Evolutionary conservation across 2,113 vertebrate genomes (phyloP), one percentile per base, ranked within the genome.

Genomic region (Ammodytes dubius): DNA sequence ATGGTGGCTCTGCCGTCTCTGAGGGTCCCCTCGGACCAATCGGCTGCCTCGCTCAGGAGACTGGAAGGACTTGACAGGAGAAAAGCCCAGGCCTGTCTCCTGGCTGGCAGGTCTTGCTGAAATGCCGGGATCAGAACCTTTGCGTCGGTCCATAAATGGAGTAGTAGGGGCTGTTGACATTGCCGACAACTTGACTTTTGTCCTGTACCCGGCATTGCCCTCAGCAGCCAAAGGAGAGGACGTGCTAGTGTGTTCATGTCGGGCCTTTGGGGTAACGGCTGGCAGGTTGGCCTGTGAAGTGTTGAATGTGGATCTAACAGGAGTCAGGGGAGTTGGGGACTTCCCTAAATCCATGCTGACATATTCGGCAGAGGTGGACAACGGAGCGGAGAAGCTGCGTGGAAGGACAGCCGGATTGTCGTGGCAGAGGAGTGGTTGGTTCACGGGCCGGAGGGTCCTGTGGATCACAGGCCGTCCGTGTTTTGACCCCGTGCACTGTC

Each of bases 261-360:
- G 83, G 59, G 77, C 70, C 83, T 92, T 94, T 19, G 92, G 87
- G 67, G 84, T 70, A 15, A 86, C 89, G 35, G 88, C 87, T 37
- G 88, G 80, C 35, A 88, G 85, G 71, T 27, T 27, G 27, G 72
- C 86, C 74, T 88, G 87, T 12, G 79, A 85, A 68, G 78, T 80
- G 79, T 85, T 92, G 73, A 92, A 94, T 14, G 88, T 91, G 70
- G 93, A 88, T 79, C 91, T 70, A 40, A 91, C 82, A 19, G 93
- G 82, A 54, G 91, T 93, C 67, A 70, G 78, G 45, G 92, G 85
- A 4, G 68, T 58, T 1, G 89, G 71, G 15, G 92, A 82, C 72
- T 89, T 92, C 49, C 95, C 90, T 57, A 96, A 81, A 65, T 95
- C 95, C 95, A 96, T 95, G 84, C 91, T 95, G 70, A 95, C 94